Base-by-base conservation (phyloP, 1,140 invertebrate genomes). In the Amyelois transitella region DNA sequence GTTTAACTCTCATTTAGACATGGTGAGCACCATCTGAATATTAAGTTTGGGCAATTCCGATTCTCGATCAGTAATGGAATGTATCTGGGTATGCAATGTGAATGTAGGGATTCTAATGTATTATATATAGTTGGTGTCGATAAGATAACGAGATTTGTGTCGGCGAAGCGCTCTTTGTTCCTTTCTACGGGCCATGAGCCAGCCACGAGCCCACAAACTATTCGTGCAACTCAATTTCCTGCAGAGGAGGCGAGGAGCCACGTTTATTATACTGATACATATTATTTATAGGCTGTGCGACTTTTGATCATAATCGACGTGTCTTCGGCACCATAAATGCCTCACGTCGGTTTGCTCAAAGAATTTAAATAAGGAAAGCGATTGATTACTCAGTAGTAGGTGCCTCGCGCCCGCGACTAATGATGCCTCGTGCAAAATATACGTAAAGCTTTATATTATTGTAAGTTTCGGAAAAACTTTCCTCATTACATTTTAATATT, bases 361-460 rank as follows among this genome's bases (percentile, higher is more conserved):
- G 75, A 73, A 81, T 81, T 72, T 75, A 69, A 81, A 78, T 76
- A 65, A 77, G 58, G 58, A 62, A 53, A 55, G 63, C 58, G 73
- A 65, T 66, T 62, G 66, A 66, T 48, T 48, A 48, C 18, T 47
- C 4, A 47, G 20, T 47, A 20, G 18, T 8, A 20, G 8, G 19
- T 19, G 45, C 6, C 45, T 48, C 20, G 20, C 8, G 45, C 32
- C 32, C 45, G 24, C 38, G 51, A 45, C 45, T 47, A 53, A 50
- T 38, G 44, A 58, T 57, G 43, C 52, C 19, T 47, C 47, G 47
- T 58, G 60, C 60, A 57, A 64, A 64, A 53, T 56, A 24, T 53
- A 64, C 60, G 43, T 28, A 53, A 24, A 43, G 20, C 48, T 52
- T 52, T 19, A 12, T 5, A 43, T 43, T 14, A 2, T 38, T 38